phyloP scores from a whole-genome alignment of 2,797 vertebrate genomes.

The Eospalax fontanierii region DNA sequence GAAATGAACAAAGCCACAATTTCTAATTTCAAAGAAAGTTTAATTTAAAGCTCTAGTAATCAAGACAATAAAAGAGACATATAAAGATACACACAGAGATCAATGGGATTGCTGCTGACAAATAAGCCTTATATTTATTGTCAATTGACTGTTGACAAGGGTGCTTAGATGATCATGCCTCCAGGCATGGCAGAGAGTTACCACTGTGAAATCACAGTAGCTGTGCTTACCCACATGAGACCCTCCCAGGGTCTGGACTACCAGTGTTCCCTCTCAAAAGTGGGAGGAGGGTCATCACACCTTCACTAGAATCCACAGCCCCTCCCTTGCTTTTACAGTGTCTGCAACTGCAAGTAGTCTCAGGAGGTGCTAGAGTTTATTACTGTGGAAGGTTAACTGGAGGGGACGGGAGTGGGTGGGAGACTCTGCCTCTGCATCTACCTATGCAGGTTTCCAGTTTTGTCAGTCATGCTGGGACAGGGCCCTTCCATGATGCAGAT shows the following conservation, averaged over 20 bases:
- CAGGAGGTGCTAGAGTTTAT: not conserved
- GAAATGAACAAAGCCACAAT: not conserved
- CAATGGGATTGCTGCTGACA: not conserved
- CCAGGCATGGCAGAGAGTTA: too few relatives aligned
- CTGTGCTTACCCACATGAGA: too few relatives aligned
- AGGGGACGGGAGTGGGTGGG: not conserved
- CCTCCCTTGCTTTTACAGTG: not conserved
- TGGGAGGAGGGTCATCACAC: not conserved
- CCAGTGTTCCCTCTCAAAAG: not conserved
- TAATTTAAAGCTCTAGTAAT: not conserved
- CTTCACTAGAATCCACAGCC: not conserved
- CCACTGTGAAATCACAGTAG: not conserved
- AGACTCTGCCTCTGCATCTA: not conserved
- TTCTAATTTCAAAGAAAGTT: constrained; percentile 4
- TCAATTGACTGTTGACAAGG: not conserved
- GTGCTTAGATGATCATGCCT: not conserved
- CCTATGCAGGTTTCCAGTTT: too few relatives aligned
- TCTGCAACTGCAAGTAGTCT: not conserved
- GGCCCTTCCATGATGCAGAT: not conserved
- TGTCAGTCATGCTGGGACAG: not conserved
- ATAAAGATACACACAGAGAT: not conserved
- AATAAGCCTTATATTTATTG: not conserved
- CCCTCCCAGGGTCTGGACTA: not conserved
- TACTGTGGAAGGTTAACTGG: not conserved
- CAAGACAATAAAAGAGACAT: not conserved